Percentiles rank a stretch among this genome's conserved stretches.
Evolutionary conservation across 2,797 vertebrate genomes (phyloP).

Genomic region (Alcedo quadribrachys): DNA sequence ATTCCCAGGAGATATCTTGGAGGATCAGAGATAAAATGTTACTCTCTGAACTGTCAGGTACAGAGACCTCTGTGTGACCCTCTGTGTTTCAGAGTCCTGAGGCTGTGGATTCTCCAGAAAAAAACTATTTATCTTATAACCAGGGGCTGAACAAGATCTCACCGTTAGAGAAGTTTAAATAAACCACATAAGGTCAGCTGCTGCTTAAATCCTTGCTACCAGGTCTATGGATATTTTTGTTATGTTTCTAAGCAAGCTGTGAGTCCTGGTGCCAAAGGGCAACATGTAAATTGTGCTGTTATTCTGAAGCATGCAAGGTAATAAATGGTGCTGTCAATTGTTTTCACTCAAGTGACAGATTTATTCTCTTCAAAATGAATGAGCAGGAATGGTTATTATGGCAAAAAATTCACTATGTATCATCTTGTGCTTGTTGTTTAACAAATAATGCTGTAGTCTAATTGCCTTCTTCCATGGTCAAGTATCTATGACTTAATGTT

Average conservation of each 20-base stretch:
- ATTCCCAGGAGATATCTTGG: slow-evolving; percentile 19
- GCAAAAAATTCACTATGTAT: slow-evolving; percentile 57
- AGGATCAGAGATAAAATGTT: slow-evolving; percentile 41
- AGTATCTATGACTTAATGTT: background rate
- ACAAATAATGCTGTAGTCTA: slow-evolving; percentile 57
- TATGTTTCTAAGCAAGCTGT: slow-evolving; percentile 44
- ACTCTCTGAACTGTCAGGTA: slow-evolving; percentile 34
- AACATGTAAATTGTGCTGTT: slow-evolving; percentile 74
- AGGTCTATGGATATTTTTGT: slow-evolving; percentile 36
- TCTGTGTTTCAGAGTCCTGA: background rate
- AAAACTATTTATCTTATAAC: slow-evolving; percentile 21
- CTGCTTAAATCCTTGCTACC: slow-evolving; percentile 29
- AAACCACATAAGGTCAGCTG: slow-evolving; percentile 39
- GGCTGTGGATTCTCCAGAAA: slow-evolving; percentile 26
- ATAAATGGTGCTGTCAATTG: slow-evolving; percentile 78
- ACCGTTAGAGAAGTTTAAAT: slow-evolving; percentile 10
- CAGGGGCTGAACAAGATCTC: slow-evolving; percentile 8
- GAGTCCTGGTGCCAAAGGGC: slow-evolving; percentile 61
- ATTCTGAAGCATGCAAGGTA: slow-evolving; percentile 68
- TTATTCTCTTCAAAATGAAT: slow-evolving; percentile 67
- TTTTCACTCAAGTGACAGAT: slow-evolving; percentile 73
- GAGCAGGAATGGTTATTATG: slow-evolving; percentile 54
- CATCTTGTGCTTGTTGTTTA: slow-evolving; percentile 58
- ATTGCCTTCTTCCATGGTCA: slow-evolving; percentile 16
- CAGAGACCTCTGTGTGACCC: slow-evolving; percentile 40